Percentiles rank a stretch among this genome's conserved stretches.
Evolutionary conservation across 1,140 invertebrate genomes (phyloP).

Genomic region (Stenopsyche tienmushanensis): DNA sequence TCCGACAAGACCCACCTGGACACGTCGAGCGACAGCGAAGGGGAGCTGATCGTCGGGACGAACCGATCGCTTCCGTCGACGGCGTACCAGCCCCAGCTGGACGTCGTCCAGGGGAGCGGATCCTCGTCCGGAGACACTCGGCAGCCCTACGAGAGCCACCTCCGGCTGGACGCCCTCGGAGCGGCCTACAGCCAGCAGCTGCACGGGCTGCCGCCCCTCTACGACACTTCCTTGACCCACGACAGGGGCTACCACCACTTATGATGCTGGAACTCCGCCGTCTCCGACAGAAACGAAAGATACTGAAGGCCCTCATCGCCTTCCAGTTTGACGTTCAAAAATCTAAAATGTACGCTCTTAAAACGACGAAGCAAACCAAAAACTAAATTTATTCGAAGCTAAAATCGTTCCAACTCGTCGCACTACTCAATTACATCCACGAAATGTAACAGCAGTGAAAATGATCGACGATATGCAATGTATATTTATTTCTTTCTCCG

Average conservation of each 20-base stretch:
- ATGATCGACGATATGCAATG: no score
- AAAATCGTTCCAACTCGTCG: no score
- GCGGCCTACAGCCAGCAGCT: constrained; percentile 26
- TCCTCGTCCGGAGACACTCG: neutral
- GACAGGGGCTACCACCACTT: constrained; percentile 39
- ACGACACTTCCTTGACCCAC: constrained; percentile 20
- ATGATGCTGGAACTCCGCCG: constrained; percentile 35
- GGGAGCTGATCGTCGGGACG: constrained; percentile 23
- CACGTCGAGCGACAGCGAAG: constrained; percentile 36
- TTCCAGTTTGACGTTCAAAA: no score
- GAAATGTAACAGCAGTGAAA: no score
- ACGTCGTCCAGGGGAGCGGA: neutral
- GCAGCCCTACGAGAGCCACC: constrained; percentile 5
- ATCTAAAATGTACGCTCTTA: no score
- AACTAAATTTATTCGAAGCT: no score
- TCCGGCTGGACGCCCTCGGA: constrained; percentile 13
- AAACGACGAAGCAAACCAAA: no score
- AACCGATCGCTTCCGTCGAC: constrained; percentile 15
- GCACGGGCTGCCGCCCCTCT: constrained; percentile 28
- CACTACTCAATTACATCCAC: no score
- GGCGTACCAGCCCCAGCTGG: constrained; percentile 15
- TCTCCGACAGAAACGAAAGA: constrained; percentile 9
- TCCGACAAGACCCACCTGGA: constrained; percentile 38
- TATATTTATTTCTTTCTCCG: no score
- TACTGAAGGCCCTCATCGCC: no score